Evolutionary conservation across 1,140 invertebrate genomes (phyloP).

Genomic region (Atopsyche davidsoni): DNA sequence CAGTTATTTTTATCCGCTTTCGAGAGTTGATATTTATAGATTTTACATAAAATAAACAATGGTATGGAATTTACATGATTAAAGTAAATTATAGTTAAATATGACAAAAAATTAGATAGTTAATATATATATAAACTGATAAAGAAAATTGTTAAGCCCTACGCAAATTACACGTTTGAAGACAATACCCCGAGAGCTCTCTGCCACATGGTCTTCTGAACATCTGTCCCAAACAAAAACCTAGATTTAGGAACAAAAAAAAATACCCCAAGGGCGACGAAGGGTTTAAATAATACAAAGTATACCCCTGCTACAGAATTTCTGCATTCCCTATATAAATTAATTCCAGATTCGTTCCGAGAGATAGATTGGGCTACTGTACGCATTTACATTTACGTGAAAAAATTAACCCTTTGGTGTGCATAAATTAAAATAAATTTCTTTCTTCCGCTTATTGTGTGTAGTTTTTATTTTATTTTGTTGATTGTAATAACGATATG

Average conservation of each 20-base stretch:
- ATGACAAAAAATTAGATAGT: too few relatives aligned
- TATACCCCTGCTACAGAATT: constrained; percentile 8
- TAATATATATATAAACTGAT: too few relatives aligned
- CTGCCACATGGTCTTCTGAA: constrained; percentile 23
- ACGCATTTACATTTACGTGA: constrained; percentile 5
- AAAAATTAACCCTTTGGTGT: constrained; percentile 28
- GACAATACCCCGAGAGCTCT: constrained; percentile 24
- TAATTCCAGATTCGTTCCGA: neutral
- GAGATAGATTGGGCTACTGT: neutral
- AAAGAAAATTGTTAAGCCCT: too few relatives aligned
- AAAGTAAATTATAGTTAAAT: too few relatives aligned
- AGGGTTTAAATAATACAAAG: constrained; percentile 23
- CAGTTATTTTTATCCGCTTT: too few relatives aligned
- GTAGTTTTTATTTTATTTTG: constrained; percentile 19
- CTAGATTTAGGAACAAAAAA: constrained; percentile 19
- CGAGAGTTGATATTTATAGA: too few relatives aligned
- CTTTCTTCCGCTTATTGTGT: constrained; percentile 15
- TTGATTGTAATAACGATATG: constrained; percentile 22
- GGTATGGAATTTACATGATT: too few relatives aligned
- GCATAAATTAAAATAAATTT: constrained; percentile 30
- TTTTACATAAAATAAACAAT: too few relatives aligned
- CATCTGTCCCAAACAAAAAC: constrained; percentile 24
- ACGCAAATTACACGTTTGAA: constrained; percentile 22
- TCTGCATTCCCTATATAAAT: neutral
- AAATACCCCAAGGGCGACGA: constrained; percentile 24